Evolutionary conservation across 2,113 vertebrate species (phyloP), one percentile per base, ranked within the genome.

Genomic region (human): DNA sequence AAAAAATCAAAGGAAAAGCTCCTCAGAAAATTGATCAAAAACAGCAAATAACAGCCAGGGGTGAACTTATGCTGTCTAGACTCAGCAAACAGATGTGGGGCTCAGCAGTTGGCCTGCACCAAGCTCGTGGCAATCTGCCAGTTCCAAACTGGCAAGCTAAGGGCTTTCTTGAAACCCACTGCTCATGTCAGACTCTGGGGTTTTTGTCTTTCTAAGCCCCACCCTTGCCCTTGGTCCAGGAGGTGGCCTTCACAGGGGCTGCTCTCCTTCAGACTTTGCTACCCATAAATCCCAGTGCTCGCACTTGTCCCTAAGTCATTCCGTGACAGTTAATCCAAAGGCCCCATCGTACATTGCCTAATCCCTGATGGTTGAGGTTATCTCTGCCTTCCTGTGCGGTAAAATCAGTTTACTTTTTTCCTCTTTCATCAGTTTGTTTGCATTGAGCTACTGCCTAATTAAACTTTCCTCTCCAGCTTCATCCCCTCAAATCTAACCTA

Each of bases 131-230:
- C 38, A 43, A 48, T 18, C 30, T 59, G 61, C 4, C 7, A 8
- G 3, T 13, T 35, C 10, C 30, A 40, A 40, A 73, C 22, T 0
- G 12, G 8, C 10, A 16, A 55, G 23, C n/a, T 16, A 1, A 12
- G 43, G 43, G 27, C 17, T 17, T n/a, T 35, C 25, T 30, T n/a
- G 6, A 80, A 88, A 48, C n/a, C 59, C 13, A 18, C 20, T 3
- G 0, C 8, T 12, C 10, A 6, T 0, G 27, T 35, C 64, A n/a
- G 25, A 17, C 32, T 7, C 30, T 11, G 61, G 17, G 38, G 16
- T 13, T 59, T 85, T 38, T 7, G 23, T 8, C 66, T 81, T 38
- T 23, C 0, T 4, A 55, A 70, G 35, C 17, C 68, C 55, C 22
- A 25, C 40, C 16, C 30, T 23, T 38, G 25, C 38, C 55, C 9